Evolutionary conservation across 2,797 vertebrate genomes (phyloP).

Genomic region (Brachyrhaphis roseni): DNA sequence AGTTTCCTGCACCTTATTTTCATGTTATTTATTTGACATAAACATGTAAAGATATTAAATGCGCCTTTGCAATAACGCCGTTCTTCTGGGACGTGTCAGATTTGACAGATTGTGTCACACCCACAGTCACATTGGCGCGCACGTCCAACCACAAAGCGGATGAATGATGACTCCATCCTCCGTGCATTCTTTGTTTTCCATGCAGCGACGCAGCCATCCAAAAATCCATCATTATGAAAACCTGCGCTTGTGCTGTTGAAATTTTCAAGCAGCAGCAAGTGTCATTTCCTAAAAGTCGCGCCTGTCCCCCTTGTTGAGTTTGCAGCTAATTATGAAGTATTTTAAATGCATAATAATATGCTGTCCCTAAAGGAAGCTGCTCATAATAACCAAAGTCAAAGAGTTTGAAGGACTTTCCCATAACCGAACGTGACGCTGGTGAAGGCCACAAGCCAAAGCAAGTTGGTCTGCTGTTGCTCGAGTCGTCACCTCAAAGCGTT

Average conservation of each 20-base stretch:
- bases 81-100: constrained; percentile 40
- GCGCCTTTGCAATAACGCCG: constrained; percentile 23
- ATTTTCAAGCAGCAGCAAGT: constrained; percentile 17
- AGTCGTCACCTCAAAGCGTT: neutral
- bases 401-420: constrained; percentile 48
- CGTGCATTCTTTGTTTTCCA: constrained; percentile 32
- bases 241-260: constrained; percentile 20
- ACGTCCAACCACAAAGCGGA: neutral
- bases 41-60: constrained; percentile 42
- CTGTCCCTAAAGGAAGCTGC: constrained; percentile 24
- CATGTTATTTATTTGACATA: constrained; percentile 21
- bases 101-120: constrained; percentile 51
- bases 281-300: constrained; percentile 32
- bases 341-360: constrained; percentile 16
- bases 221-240: constrained; percentile 48
- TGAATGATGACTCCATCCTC: constrained; percentile 36
- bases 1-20: constrained; percentile 15
- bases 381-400: constrained; percentile 22
- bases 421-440: constrained; percentile 36
- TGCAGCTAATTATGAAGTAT: constrained; percentile 9
- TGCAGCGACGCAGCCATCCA: constrained; percentile 11
- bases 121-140: constrained; percentile 17
- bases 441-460: neutral
- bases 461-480: neutral
- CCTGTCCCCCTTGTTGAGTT: constrained; percentile 1